Conservation (phyloP, 2,797 vertebrate genomes). For the Tenualosa thibaudeaui region DNA sequence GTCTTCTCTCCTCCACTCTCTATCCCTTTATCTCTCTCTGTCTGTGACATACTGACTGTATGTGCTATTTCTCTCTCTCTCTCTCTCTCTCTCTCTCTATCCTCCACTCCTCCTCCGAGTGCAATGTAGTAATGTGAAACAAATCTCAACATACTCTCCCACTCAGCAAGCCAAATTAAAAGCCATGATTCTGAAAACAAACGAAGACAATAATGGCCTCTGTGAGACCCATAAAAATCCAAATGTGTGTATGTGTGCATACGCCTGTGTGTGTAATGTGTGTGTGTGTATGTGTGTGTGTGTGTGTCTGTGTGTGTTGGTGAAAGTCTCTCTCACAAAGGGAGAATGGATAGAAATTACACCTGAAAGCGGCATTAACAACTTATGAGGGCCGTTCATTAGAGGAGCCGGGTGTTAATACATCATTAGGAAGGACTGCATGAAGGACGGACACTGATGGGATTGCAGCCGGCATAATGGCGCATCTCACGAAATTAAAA, state of each 20-base stretch:
- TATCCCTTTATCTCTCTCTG: neutral
- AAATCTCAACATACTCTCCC: slow-evolving; percentile 62
- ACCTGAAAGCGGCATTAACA: slow-evolving; percentile 91
- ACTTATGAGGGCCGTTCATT: slow-evolving; percentile 91
- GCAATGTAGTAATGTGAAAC: slow-evolving; percentile 60
- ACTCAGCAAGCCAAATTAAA: slow-evolving; percentile 73
- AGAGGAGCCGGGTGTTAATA: slow-evolving; percentile 84
- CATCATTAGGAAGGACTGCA: slow-evolving; percentile 87
- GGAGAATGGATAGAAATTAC: slow-evolving; percentile 90
- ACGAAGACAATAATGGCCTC: slow-evolving; percentile 56
- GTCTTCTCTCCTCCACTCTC: neutral
- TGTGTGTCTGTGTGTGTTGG: neutral
- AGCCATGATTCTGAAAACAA: slow-evolving; percentile 75
- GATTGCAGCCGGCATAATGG: slow-evolving; percentile 88
- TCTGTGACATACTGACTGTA: neutral
- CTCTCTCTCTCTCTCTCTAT: neutral
- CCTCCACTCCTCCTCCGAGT: slow-evolving; percentile 45
- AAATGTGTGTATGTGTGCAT: neutral
- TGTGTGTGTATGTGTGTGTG: neutral
- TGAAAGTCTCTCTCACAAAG: slow-evolving; percentile 60
- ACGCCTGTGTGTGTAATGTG: neutral
- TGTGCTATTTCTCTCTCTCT: neutral
- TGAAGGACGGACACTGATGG: slow-evolving; percentile 91
- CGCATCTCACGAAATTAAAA: slow-evolving; percentile 88
- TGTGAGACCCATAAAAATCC: neutral